These are phyloP conservation scores for Pteronura brasiliensis DNA, from an alignment of 2,113 vertebrate species.

Conservation along the genomic window DNA sequence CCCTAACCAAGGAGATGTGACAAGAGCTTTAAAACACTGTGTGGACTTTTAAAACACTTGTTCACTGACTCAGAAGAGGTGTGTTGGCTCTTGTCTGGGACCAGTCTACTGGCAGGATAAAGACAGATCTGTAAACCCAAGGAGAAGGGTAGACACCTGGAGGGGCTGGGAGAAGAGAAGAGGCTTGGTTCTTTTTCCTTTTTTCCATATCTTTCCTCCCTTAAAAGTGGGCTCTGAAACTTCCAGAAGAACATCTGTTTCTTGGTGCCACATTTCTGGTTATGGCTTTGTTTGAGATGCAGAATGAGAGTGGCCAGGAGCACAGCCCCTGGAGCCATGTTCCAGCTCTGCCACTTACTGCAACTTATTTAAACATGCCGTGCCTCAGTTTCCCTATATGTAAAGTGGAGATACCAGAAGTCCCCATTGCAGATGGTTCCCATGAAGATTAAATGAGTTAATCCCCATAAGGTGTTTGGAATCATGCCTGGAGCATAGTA, in stretches of 20 bases:
- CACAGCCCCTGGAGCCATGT: background rate
- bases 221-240: background rate
- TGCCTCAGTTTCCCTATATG: background rate
- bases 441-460: background rate
- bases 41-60: background rate
- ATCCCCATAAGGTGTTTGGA: background rate
- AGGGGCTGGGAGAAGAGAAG: background rate
- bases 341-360: background rate
- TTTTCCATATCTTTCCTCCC: background rate
- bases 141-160: background rate
- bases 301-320: background rate
- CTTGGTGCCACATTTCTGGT: background rate
- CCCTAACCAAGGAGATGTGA: background rate
- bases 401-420: background rate
- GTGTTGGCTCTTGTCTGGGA: background rate
- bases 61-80: background rate
- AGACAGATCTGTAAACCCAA: background rate
- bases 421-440: background rate
- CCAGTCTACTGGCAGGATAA: background rate
- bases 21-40: background rate
- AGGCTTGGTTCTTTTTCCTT: background rate
- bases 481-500: background rate
- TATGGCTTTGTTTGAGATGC: background rate
- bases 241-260: background rate
- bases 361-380: background rate